A percentile compares a stretch with the other conserved stretches of the same genome.
Evolutionary conservation across 2,797 vertebrate genomes (phyloP).

Genomic region (Mormyrus proboscirostris): DNA sequence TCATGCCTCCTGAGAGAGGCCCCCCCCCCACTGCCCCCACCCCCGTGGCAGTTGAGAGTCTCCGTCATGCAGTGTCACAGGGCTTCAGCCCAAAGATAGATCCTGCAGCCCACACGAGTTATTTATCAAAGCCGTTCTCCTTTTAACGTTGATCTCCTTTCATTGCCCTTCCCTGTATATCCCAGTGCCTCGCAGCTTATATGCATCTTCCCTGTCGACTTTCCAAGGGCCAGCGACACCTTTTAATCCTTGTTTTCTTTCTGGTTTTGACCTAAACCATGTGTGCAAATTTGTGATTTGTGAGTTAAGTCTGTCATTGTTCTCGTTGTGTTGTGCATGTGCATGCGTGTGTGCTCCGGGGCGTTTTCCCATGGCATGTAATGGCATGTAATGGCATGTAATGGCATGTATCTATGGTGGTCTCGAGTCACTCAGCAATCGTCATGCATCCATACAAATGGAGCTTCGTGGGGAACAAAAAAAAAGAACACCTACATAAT

Average conservation of each 20-base stretch:
- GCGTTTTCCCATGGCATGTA: background rate
- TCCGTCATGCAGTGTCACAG: constrained; percentile 28
- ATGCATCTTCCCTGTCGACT: background rate
- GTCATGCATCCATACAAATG: background rate
- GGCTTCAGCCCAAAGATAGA: constrained; percentile 42
- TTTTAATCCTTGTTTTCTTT: background rate
- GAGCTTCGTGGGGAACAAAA: background rate
- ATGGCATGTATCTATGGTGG: background rate
- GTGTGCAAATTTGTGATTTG: background rate
- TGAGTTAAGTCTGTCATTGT: background rate
- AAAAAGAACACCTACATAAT: constrained; percentile 30
- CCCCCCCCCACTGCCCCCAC: constrained; percentile 14
- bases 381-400: background rate
- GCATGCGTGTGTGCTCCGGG: background rate
- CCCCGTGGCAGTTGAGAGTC: constrained; percentile 23
- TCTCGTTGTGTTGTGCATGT: background rate
- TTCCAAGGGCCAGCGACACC: background rate
- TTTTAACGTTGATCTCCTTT: constrained; percentile 35
- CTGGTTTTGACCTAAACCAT: background rate
- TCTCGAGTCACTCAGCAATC: background rate
- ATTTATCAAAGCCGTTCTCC: constrained; percentile 30
- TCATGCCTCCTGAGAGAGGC: constrained; percentile 19
- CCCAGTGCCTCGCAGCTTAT: constrained; percentile 28
- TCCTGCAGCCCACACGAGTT: constrained; percentile 29
- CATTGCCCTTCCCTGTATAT: constrained; percentile 34